phyloP scores from a whole-genome alignment of 2,888 invertebrate genomes.

The Limnephilus rhombicus region DNA sequence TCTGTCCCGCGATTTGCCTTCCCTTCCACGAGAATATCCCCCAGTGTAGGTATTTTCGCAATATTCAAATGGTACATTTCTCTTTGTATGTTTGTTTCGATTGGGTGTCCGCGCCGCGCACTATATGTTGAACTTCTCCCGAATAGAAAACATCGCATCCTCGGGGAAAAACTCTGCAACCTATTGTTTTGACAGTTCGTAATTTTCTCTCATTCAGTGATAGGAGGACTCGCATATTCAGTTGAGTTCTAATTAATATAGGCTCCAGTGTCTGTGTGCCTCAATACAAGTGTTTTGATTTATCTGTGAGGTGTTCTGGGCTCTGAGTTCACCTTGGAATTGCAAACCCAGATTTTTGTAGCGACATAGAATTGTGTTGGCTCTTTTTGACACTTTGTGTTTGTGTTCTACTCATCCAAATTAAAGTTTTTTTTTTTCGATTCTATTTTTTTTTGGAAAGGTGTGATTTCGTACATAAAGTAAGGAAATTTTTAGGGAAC shows the following conservation, averaged over 20 bases:
- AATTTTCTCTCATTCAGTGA: neutral
- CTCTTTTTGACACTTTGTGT: neutral
- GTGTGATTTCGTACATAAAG: neutral
- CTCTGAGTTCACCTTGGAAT: constrained; percentile 37
- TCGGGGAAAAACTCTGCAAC: neutral
- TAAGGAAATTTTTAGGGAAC: neutral
- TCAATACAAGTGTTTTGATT: constrained; percentile 22
- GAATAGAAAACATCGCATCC: constrained; percentile 12
- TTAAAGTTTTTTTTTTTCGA: neutral
- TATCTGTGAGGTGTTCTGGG: constrained; percentile 16
- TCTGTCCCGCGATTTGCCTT: constrained; percentile 49
- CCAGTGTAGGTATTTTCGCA: constrained; percentile 45
- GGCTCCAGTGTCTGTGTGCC: neutral
- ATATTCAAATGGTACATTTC: neutral
- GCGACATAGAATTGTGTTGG: neutral
- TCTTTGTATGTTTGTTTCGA: constrained; percentile 6
- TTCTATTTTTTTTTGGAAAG: neutral
- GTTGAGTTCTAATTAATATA: neutral
- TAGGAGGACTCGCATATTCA: neutral
- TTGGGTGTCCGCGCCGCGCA: constrained; percentile 34
- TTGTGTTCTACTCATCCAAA: neutral
- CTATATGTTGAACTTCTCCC: neutral
- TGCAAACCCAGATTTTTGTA: neutral
- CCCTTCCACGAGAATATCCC: constrained; percentile 20
- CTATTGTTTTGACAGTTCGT: constrained; percentile 41